Conservation (phyloP, 2,888 invertebrate genomes). For the Allolobophora icterica region DNA sequence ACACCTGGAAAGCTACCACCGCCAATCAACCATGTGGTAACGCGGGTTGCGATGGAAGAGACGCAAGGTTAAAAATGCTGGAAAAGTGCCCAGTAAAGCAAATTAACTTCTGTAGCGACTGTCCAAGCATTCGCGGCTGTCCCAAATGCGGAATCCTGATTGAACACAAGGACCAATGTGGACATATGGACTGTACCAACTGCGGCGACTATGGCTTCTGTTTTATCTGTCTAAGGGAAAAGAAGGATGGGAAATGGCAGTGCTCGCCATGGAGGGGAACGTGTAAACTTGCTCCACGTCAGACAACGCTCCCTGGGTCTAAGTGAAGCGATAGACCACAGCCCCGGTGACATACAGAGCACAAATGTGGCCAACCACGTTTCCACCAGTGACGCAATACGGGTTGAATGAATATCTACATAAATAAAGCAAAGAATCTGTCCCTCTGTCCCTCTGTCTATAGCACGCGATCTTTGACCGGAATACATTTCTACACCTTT, state of each 20-base stretch:
- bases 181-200: conserved; percentile 30
- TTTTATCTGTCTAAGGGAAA: conserved; percentile 28
- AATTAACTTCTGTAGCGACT: background rate
- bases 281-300: conserved; percentile 32
- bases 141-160: conserved; percentile 28
- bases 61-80: background rate
- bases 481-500: no score
- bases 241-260: background rate
- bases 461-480: no score
- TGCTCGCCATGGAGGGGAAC: background rate
- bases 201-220: conserved; percentile 28
- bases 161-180: conserved; percentile 28
- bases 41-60: background rate
- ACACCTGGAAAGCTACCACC: background rate
- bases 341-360: background rate
- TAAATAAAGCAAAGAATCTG: no score
- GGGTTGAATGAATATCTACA: background rate
- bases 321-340: background rate
- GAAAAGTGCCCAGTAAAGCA: background rate
- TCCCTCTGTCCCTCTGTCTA: no score
- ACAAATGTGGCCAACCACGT: background rate
- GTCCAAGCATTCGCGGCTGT: conserved; percentile 34
- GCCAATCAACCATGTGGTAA: conserved; percentile 2
- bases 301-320: conserved; percentile 29
- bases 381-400: background rate